A percentile compares a stretch with the other conserved stretches of the same genome.
Conservation (phyloP, 2,888 invertebrate species). For the Brachyopa scutellaris region DNA sequence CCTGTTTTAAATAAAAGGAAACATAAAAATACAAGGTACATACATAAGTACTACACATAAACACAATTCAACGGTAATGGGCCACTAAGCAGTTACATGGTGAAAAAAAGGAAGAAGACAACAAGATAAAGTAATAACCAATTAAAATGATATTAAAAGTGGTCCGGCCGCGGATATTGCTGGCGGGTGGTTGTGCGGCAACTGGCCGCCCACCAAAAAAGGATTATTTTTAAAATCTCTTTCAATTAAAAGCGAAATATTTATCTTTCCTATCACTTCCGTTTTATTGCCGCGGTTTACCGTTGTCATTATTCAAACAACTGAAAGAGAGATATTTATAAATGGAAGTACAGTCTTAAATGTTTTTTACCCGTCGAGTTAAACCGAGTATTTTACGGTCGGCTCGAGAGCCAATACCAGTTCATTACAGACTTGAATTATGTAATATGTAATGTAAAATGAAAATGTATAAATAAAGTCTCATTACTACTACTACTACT, state of each 20-base stretch:
- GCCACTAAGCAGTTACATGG: neutral
- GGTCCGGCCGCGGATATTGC: neutral
- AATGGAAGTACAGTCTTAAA: no score
- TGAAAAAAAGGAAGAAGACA: neutral
- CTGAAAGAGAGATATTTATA: no score
- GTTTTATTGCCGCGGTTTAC: constrained; percentile 16
- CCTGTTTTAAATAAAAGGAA: constrained; percentile 32
- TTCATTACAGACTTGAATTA: no score
- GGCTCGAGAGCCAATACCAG: no score
- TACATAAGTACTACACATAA: neutral
- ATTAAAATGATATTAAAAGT: constrained; percentile 14
- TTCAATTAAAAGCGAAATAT: constrained; percentile 42
- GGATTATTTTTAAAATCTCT: constrained; percentile 49
- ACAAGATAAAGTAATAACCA: no score
- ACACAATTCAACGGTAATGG: constrained; percentile 8
- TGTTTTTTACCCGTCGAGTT: no score
- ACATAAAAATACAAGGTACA: constrained; percentile 10
- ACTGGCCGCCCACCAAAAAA: constrained; percentile 4
- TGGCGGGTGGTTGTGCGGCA: neutral
- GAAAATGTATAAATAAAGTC: no score
- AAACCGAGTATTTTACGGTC: no score
- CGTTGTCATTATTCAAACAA: no score
- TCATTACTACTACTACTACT: no score
- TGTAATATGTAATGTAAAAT: no score
- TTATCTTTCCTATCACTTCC: no score